phyloP scores from a whole-genome alignment of 2,888 invertebrate genomes.

The Cerastoderma edule region DNA sequence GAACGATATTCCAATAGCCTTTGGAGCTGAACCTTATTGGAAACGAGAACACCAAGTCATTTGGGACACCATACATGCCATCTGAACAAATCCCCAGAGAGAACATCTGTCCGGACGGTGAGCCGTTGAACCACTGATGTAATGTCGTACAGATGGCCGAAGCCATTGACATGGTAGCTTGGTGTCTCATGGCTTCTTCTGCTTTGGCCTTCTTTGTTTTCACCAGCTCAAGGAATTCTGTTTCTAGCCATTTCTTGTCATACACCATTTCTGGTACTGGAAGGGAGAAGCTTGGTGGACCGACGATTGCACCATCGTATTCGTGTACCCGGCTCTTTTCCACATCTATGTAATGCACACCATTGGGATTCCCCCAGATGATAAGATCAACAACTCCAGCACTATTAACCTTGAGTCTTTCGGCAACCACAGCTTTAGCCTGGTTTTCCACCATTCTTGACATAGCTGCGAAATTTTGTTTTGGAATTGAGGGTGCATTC shows the following conservation, averaged over 20 bases:
- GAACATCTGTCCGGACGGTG: conserved; percentile 78
- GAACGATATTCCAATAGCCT: conserved; percentile 80
- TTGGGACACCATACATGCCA: conserved; percentile 82
- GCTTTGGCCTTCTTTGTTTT: conserved; percentile 56
- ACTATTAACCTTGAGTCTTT: conserved; percentile 78
- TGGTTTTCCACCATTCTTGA: conserved; percentile 79
- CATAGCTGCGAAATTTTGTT: conserved; percentile 79
- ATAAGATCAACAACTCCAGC: conserved; percentile 80
- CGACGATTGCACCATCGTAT: conserved; percentile 82
- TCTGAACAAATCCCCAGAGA: conserved; percentile 80
- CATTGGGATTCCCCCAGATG: conserved; percentile 81
- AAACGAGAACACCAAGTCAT: conserved; percentile 81
- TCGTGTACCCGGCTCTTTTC: conserved; percentile 75
- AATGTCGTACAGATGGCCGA: conserved; percentile 74
- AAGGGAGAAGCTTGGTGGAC: conserved; percentile 80
- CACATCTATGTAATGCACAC: conserved; percentile 70
- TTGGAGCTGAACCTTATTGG: conserved; percentile 80
- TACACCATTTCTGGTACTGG: conserved; percentile 78
- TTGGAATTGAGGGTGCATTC: conserved; percentile 76
- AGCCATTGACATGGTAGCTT: conserved; percentile 67
- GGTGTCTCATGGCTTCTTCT: conserved; percentile 65
- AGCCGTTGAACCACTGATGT: conserved; percentile 79
- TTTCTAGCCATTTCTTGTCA: conserved; percentile 80
- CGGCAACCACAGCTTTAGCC: conserved; percentile 79
- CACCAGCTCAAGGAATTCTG: conserved; percentile 75